Evolutionary conservation across 2,888 invertebrate genomes (phyloP).

Genomic region (Cheilosia scutellata): DNA sequence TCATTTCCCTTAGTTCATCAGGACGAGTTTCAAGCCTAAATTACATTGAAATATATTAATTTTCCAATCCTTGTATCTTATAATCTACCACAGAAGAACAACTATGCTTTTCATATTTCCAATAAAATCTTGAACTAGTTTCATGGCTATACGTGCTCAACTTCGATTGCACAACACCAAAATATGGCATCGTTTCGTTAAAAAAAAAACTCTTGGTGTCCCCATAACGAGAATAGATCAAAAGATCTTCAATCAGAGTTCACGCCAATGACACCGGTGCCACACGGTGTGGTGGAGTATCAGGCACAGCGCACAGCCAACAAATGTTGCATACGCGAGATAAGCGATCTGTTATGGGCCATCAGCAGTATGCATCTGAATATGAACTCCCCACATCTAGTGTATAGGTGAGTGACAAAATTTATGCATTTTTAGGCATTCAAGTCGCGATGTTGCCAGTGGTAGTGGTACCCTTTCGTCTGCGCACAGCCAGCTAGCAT

Average conservation of each 20-base stretch:
- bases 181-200: conserved; percentile 15
- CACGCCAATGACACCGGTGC: conserved; percentile 57
- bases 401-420: conserved; percentile 55
- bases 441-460: conserved; percentile 19
- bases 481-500: conserved; percentile 42
- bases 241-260: conserved; percentile 59
- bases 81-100: no score
- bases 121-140: conserved; percentile 16
- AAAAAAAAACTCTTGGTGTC: conserved; percentile 11
- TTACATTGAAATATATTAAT: no score
- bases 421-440: conserved; percentile 55
- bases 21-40: no score
- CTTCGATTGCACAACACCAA: conserved; percentile 16
- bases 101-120: not conserved
- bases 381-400: conserved; percentile 44
- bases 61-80: no score
- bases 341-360: conserved; percentile 43
- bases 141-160: not conserved
- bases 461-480: not conserved
- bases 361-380: conserved; percentile 54
- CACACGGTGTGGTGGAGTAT: conserved; percentile 9
- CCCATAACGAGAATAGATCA: conserved; percentile 49
- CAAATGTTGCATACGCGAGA: conserved; percentile 41
- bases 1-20: no score
- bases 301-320: not conserved